Base-by-base conservation (phyloP, 37 sponge, comb jelly and placozoan species). In the Tethya wilhelma region DNA sequence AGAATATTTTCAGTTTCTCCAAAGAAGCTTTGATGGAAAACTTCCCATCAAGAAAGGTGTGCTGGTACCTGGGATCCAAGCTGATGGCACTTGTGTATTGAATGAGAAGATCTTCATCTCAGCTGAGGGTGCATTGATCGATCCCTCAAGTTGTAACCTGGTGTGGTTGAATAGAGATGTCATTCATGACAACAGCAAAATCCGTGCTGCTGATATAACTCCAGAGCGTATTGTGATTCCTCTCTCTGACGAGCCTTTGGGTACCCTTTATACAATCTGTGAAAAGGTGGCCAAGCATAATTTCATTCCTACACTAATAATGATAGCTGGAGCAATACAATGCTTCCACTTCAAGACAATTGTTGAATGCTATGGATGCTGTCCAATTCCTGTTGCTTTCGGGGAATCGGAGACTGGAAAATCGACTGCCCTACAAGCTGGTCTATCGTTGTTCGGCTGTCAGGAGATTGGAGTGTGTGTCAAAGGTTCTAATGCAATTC, bases 321-420 rank as follows among this genome's bases (percentile, higher is more conserved):
- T 60, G 29, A 60, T 60, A n/a, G 63, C 63, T 26, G 29, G 63
- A 26, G 23, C 26, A 25, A 49, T 49, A 19, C 53, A 49, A 14
- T 49, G 14, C 9, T 49, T 49, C 14, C 28, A 60, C 63, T 26
- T 25, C 23, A 9, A 49, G 9, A 49, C 53, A 49, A 49, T 49
- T 14, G 14, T 49, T 14, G 14, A 49, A 9, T 9, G 14, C 9
- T 49, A 19, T 26, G 29, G 63, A n/a, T 14, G 63, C 7, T 60
- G 63, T n/a, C 63, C 63, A 7, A 60, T 60, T 49, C 14, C 63
- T 26, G 63, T 60, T 7, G 63, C 29, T 26, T 7, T 60, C 9
- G 63, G 63, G 28, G 63, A 60, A 60, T n/a, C 63, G 9, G 63
- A 60, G 29, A 60, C 63, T n/a, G 63, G 63, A 8, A 60, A 60